Conservation (phyloP, 2,797 vertebrate genomes). For the Delichon dasypus region DNA sequence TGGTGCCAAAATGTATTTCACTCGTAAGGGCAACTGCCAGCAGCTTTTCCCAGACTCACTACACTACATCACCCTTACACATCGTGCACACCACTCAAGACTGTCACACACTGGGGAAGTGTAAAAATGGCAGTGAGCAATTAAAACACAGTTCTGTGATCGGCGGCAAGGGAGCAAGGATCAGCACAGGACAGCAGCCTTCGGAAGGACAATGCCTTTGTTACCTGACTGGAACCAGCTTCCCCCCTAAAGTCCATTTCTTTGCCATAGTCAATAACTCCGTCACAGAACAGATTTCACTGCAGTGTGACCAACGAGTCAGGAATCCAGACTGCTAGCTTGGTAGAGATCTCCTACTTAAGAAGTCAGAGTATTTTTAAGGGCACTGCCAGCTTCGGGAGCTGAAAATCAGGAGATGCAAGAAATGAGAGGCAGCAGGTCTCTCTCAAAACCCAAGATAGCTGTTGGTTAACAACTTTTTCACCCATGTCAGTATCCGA, state of each 20-base stretch:
- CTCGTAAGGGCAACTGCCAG: neutral
- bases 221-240: neutral
- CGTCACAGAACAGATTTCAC: neutral
- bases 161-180: neutral
- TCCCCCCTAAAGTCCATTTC: neutral
- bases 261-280: neutral
- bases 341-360: neutral
- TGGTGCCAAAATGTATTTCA: rapidly evolving
- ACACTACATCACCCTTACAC: neutral
- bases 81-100: neutral
- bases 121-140: neutral
- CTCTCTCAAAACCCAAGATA: conserved; percentile 54
- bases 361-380: conserved; percentile 20
- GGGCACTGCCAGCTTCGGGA: conserved; percentile 6
- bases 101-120: neutral
- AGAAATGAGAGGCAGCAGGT: conserved; percentile 58
- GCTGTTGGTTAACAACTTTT: conserved; percentile 47
- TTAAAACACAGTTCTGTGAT: neutral
- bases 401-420: conserved; percentile 14
- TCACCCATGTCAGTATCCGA: conserved; percentile 27
- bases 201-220: neutral
- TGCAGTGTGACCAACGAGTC: neutral
- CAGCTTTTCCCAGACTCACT: neutral
- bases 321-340: neutral
- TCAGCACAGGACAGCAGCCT: rapidly evolving